Evolutionary conservation across 2,113 vertebrate genomes (phyloP).

Genomic region (Paedocypris sp.): DNA sequence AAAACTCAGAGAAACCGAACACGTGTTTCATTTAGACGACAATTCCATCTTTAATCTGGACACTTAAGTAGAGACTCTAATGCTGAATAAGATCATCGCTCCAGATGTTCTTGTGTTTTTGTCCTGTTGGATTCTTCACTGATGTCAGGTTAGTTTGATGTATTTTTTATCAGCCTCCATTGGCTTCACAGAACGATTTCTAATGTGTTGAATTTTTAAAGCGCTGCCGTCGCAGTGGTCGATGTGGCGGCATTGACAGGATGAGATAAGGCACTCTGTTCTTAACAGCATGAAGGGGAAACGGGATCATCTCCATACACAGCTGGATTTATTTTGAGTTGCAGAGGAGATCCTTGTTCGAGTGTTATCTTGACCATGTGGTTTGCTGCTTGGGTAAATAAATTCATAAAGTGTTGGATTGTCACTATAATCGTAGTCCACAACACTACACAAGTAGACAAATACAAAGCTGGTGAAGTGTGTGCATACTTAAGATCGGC

Average conservation of each 20-base stretch:
- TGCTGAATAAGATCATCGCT: too few relatives aligned
- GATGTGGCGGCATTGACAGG: background rate
- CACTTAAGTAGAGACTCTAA: too few relatives aligned
- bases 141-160: background rate
- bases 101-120: constrained; percentile 1
- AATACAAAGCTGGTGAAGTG: too few relatives aligned
- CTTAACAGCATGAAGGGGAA: background rate
- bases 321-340: too few relatives aligned
- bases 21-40: too few relatives aligned
- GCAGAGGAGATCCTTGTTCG: constrained; percentile 20
- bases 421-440: too few relatives aligned
- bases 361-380: background rate
- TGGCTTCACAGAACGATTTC: background rate
- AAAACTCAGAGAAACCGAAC: too few relatives aligned
- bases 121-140: background rate
- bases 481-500: too few relatives aligned
- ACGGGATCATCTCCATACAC: background rate
- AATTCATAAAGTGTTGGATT: too few relatives aligned
- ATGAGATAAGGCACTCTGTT: background rate
- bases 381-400: constrained; percentile 5
- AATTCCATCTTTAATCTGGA: too few relatives aligned
- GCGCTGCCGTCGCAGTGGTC: background rate
- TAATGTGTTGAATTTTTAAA: background rate
- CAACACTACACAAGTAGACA: too few relatives aligned
- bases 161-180: constrained; percentile 2